Conservation (phyloP, 2,113 vertebrate genomes). For the Promerops cafer region DNA sequence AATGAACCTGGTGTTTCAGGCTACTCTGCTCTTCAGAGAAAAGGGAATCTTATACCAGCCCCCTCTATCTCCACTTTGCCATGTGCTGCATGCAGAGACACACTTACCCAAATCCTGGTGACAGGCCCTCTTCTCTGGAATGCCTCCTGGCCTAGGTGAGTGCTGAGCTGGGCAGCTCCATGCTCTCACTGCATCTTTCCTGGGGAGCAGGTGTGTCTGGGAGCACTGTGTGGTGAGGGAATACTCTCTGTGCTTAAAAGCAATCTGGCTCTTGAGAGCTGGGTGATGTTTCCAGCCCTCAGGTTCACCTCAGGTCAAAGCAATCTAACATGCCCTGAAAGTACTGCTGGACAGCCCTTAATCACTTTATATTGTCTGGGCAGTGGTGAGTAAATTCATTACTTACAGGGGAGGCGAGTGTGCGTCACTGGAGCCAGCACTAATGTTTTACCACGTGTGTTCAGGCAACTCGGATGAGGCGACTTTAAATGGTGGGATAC, state of each 20-base stretch:
- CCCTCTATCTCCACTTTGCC: neutral
- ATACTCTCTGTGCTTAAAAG: neutral
- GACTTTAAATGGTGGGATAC: neutral
- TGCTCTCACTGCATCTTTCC: neutral
- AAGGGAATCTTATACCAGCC: neutral
- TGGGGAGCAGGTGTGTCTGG: neutral
- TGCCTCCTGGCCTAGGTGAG: neutral
- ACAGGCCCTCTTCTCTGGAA: neutral
- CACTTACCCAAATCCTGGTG: neutral
- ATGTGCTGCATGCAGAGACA: neutral
- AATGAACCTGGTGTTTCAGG: neutral
- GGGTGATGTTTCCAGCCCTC: neutral
- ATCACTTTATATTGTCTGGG: slow-evolving; percentile 9
- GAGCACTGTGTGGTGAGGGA: neutral
- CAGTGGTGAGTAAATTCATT: neutral
- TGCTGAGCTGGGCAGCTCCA: neutral
- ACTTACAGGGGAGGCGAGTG: neutral
- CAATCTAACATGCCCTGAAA: slow-evolving; percentile 15
- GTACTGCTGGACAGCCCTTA: neutral
- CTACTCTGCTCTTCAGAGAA: neutral
- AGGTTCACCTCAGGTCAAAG: slow-evolving; percentile 50
- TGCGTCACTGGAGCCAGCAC: neutral
- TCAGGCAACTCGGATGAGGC: neutral
- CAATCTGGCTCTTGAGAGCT: slow-evolving; percentile 10
- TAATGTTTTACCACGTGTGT: neutral